Conservation (phyloP, 2,113 vertebrate species). For the Phrynocephalus versicolor region DNA sequence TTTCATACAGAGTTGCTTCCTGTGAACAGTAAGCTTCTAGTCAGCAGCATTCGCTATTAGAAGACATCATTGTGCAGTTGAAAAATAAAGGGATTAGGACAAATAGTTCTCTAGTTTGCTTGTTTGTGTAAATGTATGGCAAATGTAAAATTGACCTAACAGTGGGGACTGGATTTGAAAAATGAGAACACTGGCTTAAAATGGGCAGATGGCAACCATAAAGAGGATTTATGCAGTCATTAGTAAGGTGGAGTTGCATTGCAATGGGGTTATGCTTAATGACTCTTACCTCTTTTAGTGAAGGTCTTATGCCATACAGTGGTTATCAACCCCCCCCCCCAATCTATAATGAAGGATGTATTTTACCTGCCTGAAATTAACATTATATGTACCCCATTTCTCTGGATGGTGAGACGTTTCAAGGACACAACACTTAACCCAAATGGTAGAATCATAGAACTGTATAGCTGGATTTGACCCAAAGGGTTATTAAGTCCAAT, state of each 20-base stretch:
- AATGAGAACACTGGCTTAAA: background rate
- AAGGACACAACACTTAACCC: background rate
- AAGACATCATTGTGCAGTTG: background rate
- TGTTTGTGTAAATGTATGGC: background rate
- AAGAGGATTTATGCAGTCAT: conserved; percentile 4
- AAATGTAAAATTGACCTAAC: conserved; percentile 2
- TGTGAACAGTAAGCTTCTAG: background rate
- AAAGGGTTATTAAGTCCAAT: too few relatives aligned
- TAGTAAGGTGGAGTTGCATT: background rate
- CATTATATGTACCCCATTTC: background rate
- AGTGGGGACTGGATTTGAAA: background rate
- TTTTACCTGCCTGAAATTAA: background rate
- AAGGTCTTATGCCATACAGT: background rate
- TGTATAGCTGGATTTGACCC: too few relatives aligned
- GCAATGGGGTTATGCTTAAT: background rate
- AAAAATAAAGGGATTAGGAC: background rate
- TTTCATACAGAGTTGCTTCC: background rate
- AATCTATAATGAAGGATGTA: background rate
- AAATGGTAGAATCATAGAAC: too few relatives aligned
- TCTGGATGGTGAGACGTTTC: background rate
- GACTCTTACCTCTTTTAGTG: background rate
- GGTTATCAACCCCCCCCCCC: too few relatives aligned
- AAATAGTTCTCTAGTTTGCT: background rate
- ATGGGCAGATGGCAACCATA: background rate
- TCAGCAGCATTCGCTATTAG: background rate